Conservation (phyloP, 2,888 invertebrate genomes). For the Acleris holmiana region DNA sequence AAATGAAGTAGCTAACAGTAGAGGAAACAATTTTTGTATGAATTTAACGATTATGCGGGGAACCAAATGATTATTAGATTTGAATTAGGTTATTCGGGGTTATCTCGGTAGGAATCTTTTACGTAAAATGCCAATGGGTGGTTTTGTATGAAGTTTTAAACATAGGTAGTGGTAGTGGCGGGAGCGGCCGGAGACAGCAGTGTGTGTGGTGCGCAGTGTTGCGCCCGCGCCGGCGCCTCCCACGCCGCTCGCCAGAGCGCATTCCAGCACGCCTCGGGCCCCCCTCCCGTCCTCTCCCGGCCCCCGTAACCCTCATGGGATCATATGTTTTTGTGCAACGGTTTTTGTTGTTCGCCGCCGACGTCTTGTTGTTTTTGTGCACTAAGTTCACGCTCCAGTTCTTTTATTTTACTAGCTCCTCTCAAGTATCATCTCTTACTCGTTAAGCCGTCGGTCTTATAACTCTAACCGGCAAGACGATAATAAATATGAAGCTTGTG, state of each 20-base stretch:
- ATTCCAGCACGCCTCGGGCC: constrained; percentile 82
- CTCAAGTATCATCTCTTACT: constrained; percentile 69
- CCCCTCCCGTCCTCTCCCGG: constrained; percentile 44
- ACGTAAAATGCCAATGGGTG: background rate
- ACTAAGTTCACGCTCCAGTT: constrained; percentile 78
- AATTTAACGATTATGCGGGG: background rate
- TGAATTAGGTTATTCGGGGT: background rate
- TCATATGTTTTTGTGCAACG: constrained; percentile 85
- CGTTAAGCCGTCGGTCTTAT: constrained; percentile 43
- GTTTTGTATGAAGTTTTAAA: constrained; percentile 4
- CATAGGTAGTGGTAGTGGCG: constrained; percentile 35
- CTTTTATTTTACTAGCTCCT: constrained; percentile 73
- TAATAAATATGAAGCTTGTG: constrained; percentile 15
- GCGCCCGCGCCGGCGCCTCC: constrained; percentile 72
- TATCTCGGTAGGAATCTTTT: background rate
- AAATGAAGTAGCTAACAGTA: too few relatives aligned
- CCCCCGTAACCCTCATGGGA: constrained; percentile 77
- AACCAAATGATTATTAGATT: too few relatives aligned
- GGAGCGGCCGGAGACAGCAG: constrained; percentile 60
- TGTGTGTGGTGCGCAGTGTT: constrained; percentile 67
- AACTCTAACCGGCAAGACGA: constrained; percentile 9
- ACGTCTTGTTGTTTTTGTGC: constrained; percentile 74
- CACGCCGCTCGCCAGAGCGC: constrained; percentile 82
- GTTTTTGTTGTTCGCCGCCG: constrained; percentile 84
- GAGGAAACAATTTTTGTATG: too few relatives aligned